Base-by-base conservation (phyloP, 2,888 invertebrate genomes). In the Nowickia ferox region DNA sequence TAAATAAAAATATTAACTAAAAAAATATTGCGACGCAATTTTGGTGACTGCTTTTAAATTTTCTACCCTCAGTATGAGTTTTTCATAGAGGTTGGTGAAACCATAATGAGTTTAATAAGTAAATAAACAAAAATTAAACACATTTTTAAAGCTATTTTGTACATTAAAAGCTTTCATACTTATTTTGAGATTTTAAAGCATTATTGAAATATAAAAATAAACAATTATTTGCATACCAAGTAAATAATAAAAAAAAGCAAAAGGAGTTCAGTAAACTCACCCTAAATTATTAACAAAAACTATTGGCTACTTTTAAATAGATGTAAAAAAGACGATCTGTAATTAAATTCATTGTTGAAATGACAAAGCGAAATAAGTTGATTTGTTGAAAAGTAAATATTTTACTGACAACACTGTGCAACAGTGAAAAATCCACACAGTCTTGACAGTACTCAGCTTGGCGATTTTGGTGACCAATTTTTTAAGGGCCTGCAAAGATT, bases 81-180 rank as follows among this genome's bases (percentile, higher is more conserved):
- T 6, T 11, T 6, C 57, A 15, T 30, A 9, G 8, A 57, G 57
- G 22, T 30, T 57, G 13, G 57, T 57, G 13, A 57, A 57, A 57
- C 55, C 55, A 55, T 55, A 55, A 22, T 55, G 19, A 15, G 55
- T 5, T 55, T 55, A 55, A 22, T 57, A 57, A 57, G 4, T 57
- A 57, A 30, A 57, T 30, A 30, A 57, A 30, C 15, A 57, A 57
- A 30, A 55, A 4, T 17, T 15, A 5, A 57, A 57, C 15, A 57
- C 30, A 30, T 30, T 8, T 30, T 57, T 57, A 57, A 15, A 57
- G 0, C 11, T 15, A 57, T 13, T 15, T 57, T 19, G n/a, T 48
- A 8, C 48, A 53, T 53, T 11, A 53, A 53, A 17, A 11, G 19
- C 53, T 53, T 22, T 53, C 19, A 53, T 53, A 53, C 19, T 53